Evolutionary conservation across 2,797 vertebrate species (phyloP).

Genomic region (Paedocypris micromegethes): DNA sequence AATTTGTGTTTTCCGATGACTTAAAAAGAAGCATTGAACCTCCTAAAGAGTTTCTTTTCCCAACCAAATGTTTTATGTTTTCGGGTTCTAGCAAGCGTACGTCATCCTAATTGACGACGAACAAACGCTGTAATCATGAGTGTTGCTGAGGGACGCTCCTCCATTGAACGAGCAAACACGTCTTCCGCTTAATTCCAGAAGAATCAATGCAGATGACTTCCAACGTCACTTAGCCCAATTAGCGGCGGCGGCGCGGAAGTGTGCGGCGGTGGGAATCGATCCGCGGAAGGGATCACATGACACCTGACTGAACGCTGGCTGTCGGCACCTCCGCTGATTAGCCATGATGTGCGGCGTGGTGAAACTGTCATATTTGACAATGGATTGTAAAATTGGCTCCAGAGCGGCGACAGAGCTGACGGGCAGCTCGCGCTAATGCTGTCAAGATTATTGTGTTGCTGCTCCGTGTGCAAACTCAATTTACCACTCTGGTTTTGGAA

Average conservation of each 20-base stretch:
- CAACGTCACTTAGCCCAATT: constrained; percentile 25
- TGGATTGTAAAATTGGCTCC: background rate
- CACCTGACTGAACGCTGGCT: constrained; percentile 4
- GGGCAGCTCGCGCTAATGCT: constrained; percentile 5
- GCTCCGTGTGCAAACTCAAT: background rate
- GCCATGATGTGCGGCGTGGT: constrained; percentile 5
- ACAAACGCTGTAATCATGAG: background rate
- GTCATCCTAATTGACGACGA: background rate
- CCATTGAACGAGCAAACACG: constrained; percentile 13
- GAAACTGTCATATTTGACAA: constrained; percentile 24
- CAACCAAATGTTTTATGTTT: no score
- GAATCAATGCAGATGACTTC: constrained; percentile 35
- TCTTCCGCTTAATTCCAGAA: constrained; percentile 21
- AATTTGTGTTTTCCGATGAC: background rate
- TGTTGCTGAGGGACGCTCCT: background rate
- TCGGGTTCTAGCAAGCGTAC: no score
- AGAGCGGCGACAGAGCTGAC: constrained; percentile 9
- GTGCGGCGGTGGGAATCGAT: constrained; percentile 10
- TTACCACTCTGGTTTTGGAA: background rate
- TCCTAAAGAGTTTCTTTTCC: no score
- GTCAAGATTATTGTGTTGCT: background rate
- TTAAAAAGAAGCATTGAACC: no score
- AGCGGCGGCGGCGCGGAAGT: background rate
- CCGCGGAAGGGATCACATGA: constrained; percentile 2
- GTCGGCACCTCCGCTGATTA: constrained; percentile 12